A percentile compares a stretch with the other conserved stretches of the same genome.
These are phyloP conservation scores for Orthonevra nobilis DNA, from an alignment of 2,888 invertebrate species.

Conservation along the genomic window DNA sequence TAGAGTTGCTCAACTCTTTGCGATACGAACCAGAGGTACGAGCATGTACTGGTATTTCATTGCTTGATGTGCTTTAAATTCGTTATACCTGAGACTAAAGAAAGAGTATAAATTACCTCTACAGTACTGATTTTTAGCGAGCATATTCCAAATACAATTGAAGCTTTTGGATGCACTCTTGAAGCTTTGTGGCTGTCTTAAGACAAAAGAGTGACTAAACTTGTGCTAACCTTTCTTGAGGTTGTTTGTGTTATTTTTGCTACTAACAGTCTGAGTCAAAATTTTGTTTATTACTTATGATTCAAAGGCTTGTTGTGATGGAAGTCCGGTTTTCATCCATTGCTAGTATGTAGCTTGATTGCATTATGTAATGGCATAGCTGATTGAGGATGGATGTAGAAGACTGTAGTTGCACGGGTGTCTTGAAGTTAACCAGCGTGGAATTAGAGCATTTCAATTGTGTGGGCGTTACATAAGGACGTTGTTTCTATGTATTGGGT, in stretches of 20 bases:
- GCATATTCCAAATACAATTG: not conserved
- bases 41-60: constrained; percentile 30
- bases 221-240: constrained; percentile 32
- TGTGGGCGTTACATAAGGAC: constrained; percentile 43
- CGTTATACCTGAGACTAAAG: constrained; percentile 43
- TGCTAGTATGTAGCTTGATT: constrained; percentile 48
- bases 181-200: constrained; percentile 34
- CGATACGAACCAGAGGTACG: constrained; percentile 30
- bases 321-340: constrained; percentile 41
- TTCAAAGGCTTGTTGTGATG: constrained; percentile 1
- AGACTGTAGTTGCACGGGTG: not conserved
- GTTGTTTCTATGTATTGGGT: not conserved
- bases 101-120: constrained; percentile 42
- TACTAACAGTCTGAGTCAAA: constrained; percentile 22
- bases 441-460: constrained; percentile 6
- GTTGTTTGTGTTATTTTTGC: constrained; percentile 18
- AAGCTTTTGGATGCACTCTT: constrained; percentile 51
- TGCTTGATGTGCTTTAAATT: constrained; percentile 42
- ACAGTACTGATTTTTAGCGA: constrained; percentile 11
- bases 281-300: constrained; percentile 5
- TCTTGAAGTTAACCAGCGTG: not conserved
- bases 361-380: constrained; percentile 36
- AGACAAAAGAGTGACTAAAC: not conserved
- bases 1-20: constrained; percentile 57
- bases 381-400: not conserved